Base-by-base conservation (phyloP, 2,888 invertebrate genomes). In the Argynnis bischoffii region DNA sequence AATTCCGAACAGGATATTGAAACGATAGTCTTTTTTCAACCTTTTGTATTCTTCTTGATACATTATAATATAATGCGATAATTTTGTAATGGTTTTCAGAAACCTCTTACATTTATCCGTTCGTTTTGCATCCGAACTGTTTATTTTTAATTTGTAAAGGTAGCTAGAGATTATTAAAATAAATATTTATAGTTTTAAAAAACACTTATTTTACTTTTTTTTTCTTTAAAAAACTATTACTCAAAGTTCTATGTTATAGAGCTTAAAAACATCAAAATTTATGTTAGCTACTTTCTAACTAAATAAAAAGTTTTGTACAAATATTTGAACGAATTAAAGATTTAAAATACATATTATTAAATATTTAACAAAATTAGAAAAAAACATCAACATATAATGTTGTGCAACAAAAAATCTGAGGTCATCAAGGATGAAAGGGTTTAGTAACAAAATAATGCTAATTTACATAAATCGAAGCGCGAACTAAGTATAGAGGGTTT, bases 1-100 rank as follows among this genome's bases (percentile, higher is more conserved):
- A 83, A 76, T 83, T 81, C 47, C 78, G 81, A 81, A 89, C 92
- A 89, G 92, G 92, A 92, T 92, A 91, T 92, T 89, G 90, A 78
- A 81, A 87, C 89, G 84, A 90, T 89, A 88, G 78, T 71, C 72
- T 74, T 66, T 70, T 75, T 75, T 77, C 76, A 75, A 75, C 84
- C 86, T 85, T 81, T 81, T 90, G 91, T 88, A 87, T 66, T 63
- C 41, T 60, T 67, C 54, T 61, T 64, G 16, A 54, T 53, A 46
- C 31, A 14, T 26, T 50, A 14, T 16, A 31, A 51, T 51, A 51
- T 51, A 51, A 51, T 16, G 50, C 50, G 16, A 51, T 16, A 16
- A 16, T n/a, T 16, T 51, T 51, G 35, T 41, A 41, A 41, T 41
- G 8, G 11, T 41, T 41, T 41, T 41, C 35, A 41, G 2, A 41